These are phyloP conservation scores for Drosophila phalerata DNA, from an alignment of 2,888 invertebrate species.

Conservation along the genomic window DNA sequence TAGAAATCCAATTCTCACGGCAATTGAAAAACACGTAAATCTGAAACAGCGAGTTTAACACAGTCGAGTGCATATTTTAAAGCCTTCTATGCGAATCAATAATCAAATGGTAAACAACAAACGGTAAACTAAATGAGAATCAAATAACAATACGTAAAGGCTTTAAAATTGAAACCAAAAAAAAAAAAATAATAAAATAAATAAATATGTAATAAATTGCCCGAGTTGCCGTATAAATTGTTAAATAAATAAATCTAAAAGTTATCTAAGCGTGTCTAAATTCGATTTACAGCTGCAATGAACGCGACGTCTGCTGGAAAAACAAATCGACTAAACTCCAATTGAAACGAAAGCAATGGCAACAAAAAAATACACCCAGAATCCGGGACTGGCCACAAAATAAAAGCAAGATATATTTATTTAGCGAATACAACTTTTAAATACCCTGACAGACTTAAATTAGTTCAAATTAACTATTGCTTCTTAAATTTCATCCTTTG, in stretches of 20 bases:
- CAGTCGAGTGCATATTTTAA: slow-evolving; percentile 7
- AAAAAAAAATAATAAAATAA: slow-evolving; percentile 19
- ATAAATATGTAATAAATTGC: slow-evolving; percentile 65
- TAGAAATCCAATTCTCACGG: background rate
- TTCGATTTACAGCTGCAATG: slow-evolving; percentile 71
- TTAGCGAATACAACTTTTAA: background rate
- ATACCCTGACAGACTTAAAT: background rate
- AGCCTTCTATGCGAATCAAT: slow-evolving; percentile 14
- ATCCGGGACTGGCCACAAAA: slow-evolving; percentile 4
- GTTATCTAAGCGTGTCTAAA: slow-evolving; percentile 76
- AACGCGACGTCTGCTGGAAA: slow-evolving; percentile 41
- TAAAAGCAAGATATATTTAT: background rate
- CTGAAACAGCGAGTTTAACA: slow-evolving; percentile 1
- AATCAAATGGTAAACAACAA: slow-evolving; percentile 10
- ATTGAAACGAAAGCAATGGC: slow-evolving; percentile 40
- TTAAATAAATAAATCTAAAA: slow-evolving; percentile 76
- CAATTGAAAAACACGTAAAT: slow-evolving; percentile 13
- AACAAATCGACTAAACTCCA: slow-evolving; percentile 32
- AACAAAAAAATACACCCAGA: slow-evolving; percentile 23
- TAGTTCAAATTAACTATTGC: background rate
- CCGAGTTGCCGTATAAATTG: slow-evolving; percentile 56
- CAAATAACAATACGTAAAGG: slow-evolving; percentile 11
- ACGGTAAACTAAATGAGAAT: background rate
- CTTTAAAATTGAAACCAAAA: slow-evolving; percentile 11
- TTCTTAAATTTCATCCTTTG: no score